These are phyloP conservation scores for Varanus komodoensis DNA, from an alignment of 2,113 vertebrate species.

Conservation along the genomic window DNA sequence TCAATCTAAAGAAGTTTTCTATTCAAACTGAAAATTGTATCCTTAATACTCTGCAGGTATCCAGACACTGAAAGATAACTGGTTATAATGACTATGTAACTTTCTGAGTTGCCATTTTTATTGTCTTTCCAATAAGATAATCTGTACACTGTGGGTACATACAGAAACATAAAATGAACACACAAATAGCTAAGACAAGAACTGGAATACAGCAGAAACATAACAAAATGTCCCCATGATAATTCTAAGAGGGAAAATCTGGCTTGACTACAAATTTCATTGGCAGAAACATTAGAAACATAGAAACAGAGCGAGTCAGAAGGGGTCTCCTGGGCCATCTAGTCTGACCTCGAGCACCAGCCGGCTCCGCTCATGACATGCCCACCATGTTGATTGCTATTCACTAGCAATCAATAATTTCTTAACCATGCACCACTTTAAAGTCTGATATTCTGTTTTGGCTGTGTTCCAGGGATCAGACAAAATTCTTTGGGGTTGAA, in stretches of 20 bases:
- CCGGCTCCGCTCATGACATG: no score
- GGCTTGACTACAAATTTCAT: conserved; percentile 22
- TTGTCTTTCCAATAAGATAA: neutral
- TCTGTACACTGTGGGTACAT: conserved; percentile 10
- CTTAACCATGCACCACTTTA: no score
- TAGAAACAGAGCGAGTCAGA: no score
- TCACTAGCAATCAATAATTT: neutral
- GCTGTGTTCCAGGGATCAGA: neutral
- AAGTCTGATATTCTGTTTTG: neutral
- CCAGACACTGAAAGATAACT: no score
- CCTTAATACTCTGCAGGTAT: neutral
- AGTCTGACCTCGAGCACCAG: no score
- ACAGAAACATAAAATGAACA: conserved; percentile 24
- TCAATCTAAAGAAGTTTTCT: neutral
- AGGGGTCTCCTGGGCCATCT: no score
- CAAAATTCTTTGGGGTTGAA: no score
- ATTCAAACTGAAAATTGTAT: neutral
- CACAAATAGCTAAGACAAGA: conserved; percentile 31
- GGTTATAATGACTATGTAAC: neutral
- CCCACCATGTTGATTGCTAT: conserved; percentile 4
- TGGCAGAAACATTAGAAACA: neutral
- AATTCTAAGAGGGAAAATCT: neutral
- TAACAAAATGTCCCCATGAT: neutral
- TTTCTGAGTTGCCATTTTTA: neutral
- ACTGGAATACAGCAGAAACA: neutral